phyloP scores from a whole-genome alignment of 2,888 invertebrate species.

The Hybos culiciformis region DNA sequence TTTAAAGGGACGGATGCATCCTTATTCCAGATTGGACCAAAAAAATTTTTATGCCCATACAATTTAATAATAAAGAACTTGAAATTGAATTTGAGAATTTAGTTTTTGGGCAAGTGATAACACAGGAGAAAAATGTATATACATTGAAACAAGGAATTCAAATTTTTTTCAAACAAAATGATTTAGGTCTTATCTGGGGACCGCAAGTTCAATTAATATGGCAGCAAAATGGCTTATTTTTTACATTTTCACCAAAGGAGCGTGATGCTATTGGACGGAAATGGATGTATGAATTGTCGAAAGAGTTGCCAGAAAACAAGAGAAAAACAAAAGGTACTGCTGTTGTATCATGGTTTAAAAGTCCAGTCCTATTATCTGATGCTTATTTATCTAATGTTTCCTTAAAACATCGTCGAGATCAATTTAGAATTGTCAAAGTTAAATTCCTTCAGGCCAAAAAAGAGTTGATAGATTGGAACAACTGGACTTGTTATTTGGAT shows the following conservation, averaged over 20 bases:
- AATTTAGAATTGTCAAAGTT: slow-evolving; percentile 29
- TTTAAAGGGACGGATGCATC: too few species aligned
- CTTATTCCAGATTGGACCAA: not conserved
- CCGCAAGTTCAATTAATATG: slow-evolving; percentile 34
- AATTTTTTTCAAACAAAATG: slow-evolving; percentile 28
- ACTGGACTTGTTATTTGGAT: slow-evolving; percentile 23
- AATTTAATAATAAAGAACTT: slow-evolving; percentile 8
- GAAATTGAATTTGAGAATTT: slow-evolving; percentile 16
- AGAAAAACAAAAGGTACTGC: slow-evolving; percentile 28
- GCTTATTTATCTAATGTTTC: slow-evolving; percentile 31
- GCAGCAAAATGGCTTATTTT: slow-evolving; percentile 32
- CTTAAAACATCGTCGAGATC: slow-evolving; percentile 20
- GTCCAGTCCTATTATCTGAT: slow-evolving; percentile 27
- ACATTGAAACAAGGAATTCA: slow-evolving; percentile 28
- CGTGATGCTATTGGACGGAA: slow-evolving; percentile 23
- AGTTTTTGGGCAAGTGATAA: slow-evolving; percentile 29
- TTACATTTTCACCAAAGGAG: slow-evolving; percentile 37
- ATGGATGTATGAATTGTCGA: slow-evolving; percentile 15
- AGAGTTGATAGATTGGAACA: slow-evolving; percentile 27
- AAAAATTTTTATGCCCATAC: slow-evolving; percentile 4
- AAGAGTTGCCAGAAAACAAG: slow-evolving; percentile 1
- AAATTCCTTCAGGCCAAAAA: slow-evolving; percentile 25
- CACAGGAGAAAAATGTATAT: slow-evolving; percentile 23
- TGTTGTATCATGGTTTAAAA: slow-evolving; percentile 31
- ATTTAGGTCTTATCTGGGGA: slow-evolving; percentile 31